Base-by-base conservation (phyloP, 2,113 vertebrate species). In the Thunnus thynnus region DNA sequence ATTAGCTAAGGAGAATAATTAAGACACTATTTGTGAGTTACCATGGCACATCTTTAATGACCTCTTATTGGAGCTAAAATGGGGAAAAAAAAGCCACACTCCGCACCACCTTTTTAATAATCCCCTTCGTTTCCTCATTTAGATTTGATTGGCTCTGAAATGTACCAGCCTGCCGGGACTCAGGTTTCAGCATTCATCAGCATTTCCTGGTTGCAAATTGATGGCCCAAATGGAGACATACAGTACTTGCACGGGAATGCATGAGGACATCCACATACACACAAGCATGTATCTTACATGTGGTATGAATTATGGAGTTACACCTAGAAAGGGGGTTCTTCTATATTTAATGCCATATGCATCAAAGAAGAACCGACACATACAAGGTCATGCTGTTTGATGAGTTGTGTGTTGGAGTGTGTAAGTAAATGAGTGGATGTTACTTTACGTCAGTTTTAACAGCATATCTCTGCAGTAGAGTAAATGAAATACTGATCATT, bases 111-210 rank as follows among this genome's bases (percentile, higher is more conserved):
- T 95, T 94, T 78, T 94, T 96, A 96, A 95, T 96, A 95, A 95
- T 94, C 94, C 83, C 50, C 63, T 94, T 93, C 88, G 92, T 95
- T 96, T 95, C 95, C 94, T 97, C 95, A 96, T 96, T 97, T 94
- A 95, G 92, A 92, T 96, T 95, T 95, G 95, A 97, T 95, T 96
- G 95, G 95, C 88, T 93, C 90, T 93, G 93, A 97, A 96, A 95
- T 95, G 93, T 92, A 86, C 57, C 91, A 86, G 92, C 89, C 94
- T 94, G 95, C 91, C 84, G 88, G 93, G 93, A 92, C 89, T 96
- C 92, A 47, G 79, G 90, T 96, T 97, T 95, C 95, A 82, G 85
- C 88, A 63, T 57, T 81, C 94, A 93, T 96, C 95, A 96, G 96
- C 96, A 94, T 89, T 96, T 95, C 92, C 90, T 92, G 72, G 85